Evolutionary conservation across 2,113 vertebrate species (phyloP).

Genomic region (Vidua chalybeata): DNA sequence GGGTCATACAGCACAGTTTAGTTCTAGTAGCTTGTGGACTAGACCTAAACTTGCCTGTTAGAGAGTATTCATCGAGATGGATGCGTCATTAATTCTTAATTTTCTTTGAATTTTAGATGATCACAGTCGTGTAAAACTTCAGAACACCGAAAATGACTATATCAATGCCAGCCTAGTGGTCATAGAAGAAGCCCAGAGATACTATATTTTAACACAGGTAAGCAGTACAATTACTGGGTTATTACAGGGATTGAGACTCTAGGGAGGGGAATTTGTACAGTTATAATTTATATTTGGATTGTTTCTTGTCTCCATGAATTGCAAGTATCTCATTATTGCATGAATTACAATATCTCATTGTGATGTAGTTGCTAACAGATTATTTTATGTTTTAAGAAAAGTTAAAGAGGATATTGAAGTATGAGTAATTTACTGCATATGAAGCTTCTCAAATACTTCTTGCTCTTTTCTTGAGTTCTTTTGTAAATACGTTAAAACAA

Average conservation of each 20-base stretch:
- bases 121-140: conserved; percentile 94
- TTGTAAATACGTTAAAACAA: background rate
- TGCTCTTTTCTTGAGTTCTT: background rate
- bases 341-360: background rate
- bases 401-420: background rate
- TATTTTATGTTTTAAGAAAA: background rate
- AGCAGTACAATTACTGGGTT: conserved; percentile 13
- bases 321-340: background rate
- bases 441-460: background rate
- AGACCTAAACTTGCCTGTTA: background rate
- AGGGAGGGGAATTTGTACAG: background rate
- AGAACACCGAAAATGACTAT: conserved; percentile 93
- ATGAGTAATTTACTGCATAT: background rate
- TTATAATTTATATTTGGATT: background rate
- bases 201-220: conserved; percentile 95
- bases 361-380: background rate
- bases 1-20: background rate
- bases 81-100: background rate
- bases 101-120: conserved; percentile 82
- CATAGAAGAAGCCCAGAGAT: conserved; percentile 90
- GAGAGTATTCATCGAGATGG: background rate
- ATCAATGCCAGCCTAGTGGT: conserved; percentile 94
- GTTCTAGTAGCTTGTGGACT: background rate
- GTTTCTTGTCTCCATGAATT: background rate
- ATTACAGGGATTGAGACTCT: background rate